Evolutionary conservation across 2,888 invertebrate species (phyloP), one percentile per base, ranked within the genome.

Genomic region (Hemistola chrysoprasaria): DNA sequence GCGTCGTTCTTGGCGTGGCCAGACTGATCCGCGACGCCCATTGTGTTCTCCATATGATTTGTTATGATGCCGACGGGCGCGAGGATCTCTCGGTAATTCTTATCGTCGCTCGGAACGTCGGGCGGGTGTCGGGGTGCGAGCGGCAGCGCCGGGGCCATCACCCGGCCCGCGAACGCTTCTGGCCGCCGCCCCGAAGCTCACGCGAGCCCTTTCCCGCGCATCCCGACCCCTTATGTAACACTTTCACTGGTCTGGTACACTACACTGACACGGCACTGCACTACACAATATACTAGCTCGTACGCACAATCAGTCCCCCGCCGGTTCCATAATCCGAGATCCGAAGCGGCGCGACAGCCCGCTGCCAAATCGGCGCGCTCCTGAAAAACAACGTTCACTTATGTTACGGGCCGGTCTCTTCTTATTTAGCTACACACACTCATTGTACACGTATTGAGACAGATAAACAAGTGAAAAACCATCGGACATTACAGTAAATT

Each of bases 81-180:
- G 43, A 86, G 78, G 73, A 85, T 82, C 75, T 79, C 84, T 78
- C 87, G 80, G 23, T 68, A 73, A 52, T 69, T 55, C 52, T 67
- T 75, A 41, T 77, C 75, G 39, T 61, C 57, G 40, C 66, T 56
- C 57, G 69, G 57, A 62, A 68, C 67, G 60, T 66, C 57, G 59
- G 62, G 67, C 55, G 65, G 59, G 60, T 75, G 71, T 71, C 75
- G 85, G 59, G 81, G 86, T 71, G 90, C 82, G 92, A 95, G 95
- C 78, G 96, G 95, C 88, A 96, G 93, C 91, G 97, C 97, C 91
- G 97, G 97, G 92, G 97, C 97, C 97, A 97, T 97, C 92, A 94
- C 91, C 94, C 93, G 90, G 90, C 90, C 91, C 86, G 62, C 86
- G 62, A 60, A 60, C 62, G 52, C 62, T 16, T 75, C 80, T 30